Base-by-base conservation (phyloP, 2,888 invertebrate genomes). In the Euzetes globulus region DNA sequence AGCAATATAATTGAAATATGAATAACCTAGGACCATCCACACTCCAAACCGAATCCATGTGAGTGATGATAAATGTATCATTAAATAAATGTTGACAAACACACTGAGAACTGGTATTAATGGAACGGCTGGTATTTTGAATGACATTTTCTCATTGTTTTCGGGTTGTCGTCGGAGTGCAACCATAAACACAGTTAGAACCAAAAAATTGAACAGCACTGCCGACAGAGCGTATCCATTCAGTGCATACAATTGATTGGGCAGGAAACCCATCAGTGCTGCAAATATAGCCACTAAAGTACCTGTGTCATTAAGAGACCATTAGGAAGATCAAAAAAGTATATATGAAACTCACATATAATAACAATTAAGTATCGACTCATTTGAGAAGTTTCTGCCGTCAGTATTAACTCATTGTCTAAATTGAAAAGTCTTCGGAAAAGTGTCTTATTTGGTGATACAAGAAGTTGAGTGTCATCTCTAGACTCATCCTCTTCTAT, bases 1-100 rank as follows among this genome's bases (percentile, higher is more conserved):
- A n/a, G n/a, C n/a, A n/a, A n/a, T n/a, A 60, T n/a, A 27, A 27
- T 33, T 29, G 25, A 33, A 33, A 11, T 5, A 29, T 60, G 4
- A 11, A 60, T 77, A 82, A 41, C 94, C 94, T 77, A 92, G 83
- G 15, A 82, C 81, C 85, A 93, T 88, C 94, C 94, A 94, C 41
- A 91, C 84, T 4, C 84, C 84, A 80, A 93, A 91, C 78, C 92
- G 84, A n/a, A 92, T 85, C 94, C 94, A 94, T 0, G 94, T 94
- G 77, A 87, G 85, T 0, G 82, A 79, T 17, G 75, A 72, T 19
- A 75, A 37, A 11, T 72, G 58, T 9, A 75, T 25, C 75, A 75
- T 75, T 0, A 75, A 68, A 37, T 73, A 75, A 17, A 63, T 65
- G 33, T 75, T 75, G 25, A 60, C 47, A 41, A 75, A 37, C 2